Conservation (phyloP, 2,888 invertebrate genomes). For the Amphimallon solstitiale region DNA sequence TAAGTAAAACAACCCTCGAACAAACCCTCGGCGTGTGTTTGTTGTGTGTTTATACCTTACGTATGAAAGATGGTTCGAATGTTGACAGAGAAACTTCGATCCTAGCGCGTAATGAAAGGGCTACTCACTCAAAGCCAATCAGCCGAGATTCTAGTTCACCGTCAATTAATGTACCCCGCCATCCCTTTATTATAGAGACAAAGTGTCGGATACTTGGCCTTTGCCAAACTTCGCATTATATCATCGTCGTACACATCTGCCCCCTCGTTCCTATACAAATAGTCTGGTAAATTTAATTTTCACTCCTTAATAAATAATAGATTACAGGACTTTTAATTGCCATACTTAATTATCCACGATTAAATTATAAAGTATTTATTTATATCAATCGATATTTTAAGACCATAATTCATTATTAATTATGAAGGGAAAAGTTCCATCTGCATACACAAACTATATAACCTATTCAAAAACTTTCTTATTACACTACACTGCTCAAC, state of each 20-base stretch:
- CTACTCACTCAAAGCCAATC: constrained; percentile 42
- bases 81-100: constrained; percentile 19
- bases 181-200: constrained; percentile 35
- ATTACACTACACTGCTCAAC: too few relatives aligned
- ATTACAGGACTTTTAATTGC: constrained; percentile 8
- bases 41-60: too few relatives aligned
- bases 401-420: background rate
- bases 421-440: too few relatives aligned
- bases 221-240: constrained; percentile 35
- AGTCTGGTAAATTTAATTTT: constrained; percentile 3
- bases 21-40: background rate
- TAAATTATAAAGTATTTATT: background rate
- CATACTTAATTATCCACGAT: constrained; percentile 6
- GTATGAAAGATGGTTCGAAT: constrained; percentile 4
- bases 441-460: too few relatives aligned
- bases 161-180: constrained; percentile 38
- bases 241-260: constrained; percentile 36
- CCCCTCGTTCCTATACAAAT: constrained; percentile 13
- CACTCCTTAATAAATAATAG: constrained; percentile 11
- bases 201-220: constrained; percentile 29
- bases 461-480: too few relatives aligned
- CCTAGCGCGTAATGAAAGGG: constrained; percentile 43
- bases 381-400: background rate
- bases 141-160: constrained; percentile 37
- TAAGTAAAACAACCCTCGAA: constrained; percentile 55